Evolutionary conservation across 2,113 vertebrate species (phyloP).

Genomic region (Cranoglanis bouderius): DNA sequence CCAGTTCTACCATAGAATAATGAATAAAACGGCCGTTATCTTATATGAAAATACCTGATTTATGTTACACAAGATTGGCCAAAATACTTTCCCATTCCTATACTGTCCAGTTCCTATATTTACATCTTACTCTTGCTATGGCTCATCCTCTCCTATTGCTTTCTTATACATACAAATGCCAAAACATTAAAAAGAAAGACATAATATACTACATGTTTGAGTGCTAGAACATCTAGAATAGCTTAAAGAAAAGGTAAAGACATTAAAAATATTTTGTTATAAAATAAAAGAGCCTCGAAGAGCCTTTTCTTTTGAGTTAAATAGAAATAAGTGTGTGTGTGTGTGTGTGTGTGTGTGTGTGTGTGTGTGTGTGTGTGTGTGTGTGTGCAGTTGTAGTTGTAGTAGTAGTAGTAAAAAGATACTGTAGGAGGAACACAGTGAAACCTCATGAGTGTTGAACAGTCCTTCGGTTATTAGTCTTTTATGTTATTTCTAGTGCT

Average conservation of each 20-base stretch:
- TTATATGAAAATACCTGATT: not conserved
- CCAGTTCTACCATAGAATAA: not conserved
- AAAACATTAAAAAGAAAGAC: not conserved
- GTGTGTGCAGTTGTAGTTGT: not conserved
- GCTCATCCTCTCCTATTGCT: not conserved
- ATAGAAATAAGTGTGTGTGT: not conserved
- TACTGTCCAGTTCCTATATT: not conserved
- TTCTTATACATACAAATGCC: not conserved
- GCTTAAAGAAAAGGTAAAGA: not conserved
- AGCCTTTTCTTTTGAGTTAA: not conserved
- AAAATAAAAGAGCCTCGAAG: not conserved
- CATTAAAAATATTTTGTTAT: not conserved
- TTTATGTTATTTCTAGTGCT: not conserved
- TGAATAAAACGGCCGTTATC: not conserved
- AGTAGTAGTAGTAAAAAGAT: not conserved
- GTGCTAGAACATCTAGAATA: not conserved
- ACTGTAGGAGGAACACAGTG: conserved; percentile 4
- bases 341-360: not conserved
- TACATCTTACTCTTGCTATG: not conserved
- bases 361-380: not conserved
- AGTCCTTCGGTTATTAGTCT: not conserved
- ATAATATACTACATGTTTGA: not conserved
- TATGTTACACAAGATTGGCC: not conserved
- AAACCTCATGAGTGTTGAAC: not conserved
- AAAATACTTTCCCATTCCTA: not conserved